A percentile compares a stretch with the other conserved stretches of the same genome.
Evolutionary conservation across 2,113 vertebrate genomes (phyloP).

Genomic region (Acanthisitta chloris): DNA sequence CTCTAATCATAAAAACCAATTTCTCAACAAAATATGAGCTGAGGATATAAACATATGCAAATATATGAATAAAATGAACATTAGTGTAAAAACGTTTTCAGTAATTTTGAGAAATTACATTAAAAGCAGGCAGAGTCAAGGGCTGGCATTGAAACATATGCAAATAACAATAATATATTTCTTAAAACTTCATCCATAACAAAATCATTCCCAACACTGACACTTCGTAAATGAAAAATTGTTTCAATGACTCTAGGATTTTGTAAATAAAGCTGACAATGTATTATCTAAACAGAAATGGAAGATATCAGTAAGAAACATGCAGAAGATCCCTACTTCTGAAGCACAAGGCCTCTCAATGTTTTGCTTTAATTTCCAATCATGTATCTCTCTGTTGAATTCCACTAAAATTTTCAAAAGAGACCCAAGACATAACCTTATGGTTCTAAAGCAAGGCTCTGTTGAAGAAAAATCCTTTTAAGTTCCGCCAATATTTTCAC

Average conservation of each 20-base stretch:
- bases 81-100: neutral
- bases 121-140: neutral
- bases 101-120: neutral
- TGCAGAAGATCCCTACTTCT: neutral
- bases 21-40: neutral
- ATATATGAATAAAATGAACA: neutral
- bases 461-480: neutral
- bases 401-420: neutral
- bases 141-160: neutral
- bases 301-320: neutral
- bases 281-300: neutral
- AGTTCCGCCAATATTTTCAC: neutral
- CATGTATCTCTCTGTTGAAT: neutral
- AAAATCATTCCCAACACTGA: neutral
- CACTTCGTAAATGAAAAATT: neutral
- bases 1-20: neutral
- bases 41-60: neutral
- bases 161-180: neutral
- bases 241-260: neutral
- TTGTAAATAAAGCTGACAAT: neutral
- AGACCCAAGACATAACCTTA: neutral
- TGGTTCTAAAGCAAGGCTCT: neutral
- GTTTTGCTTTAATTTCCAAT: neutral
- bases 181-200: neutral
- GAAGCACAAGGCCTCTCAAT: neutral